phyloP scores from a whole-genome alignment of 2,113 vertebrate genomes.

The Ahaetulla prasina region DNA sequence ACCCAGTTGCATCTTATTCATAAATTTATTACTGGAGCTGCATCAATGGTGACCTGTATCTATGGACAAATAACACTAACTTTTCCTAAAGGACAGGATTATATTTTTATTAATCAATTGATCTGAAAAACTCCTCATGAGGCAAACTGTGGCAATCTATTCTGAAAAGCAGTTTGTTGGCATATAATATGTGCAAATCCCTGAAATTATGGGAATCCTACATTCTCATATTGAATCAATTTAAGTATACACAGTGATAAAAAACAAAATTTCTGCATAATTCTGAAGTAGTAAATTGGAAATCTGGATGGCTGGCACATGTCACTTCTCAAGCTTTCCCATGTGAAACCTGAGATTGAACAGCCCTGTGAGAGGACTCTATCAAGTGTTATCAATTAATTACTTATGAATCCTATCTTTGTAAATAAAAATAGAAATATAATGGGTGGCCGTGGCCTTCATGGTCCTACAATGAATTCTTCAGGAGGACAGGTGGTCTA shows the following conservation, averaged over 20 bases:
- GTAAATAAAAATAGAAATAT: neutral
- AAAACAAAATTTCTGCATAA: neutral
- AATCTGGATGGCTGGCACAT: neutral
- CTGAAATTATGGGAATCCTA: too few relatives aligned
- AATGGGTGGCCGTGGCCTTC: neutral
- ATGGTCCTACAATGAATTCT: constrained; percentile 1
- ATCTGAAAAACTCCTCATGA: neutral
- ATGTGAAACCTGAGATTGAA: neutral
- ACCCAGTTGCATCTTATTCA: neutral
- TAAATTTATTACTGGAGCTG: neutral
- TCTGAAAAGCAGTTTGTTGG: neutral
- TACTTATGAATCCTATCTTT: neutral
- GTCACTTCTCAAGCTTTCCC: neutral
- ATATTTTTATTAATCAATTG: neutral
- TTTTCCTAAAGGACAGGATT: neutral
- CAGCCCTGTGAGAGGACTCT: neutral
- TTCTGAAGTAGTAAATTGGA: neutral
- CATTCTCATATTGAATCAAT: neutral
- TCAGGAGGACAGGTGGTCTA: neutral
- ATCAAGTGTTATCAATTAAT: neutral
- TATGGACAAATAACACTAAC: neutral
- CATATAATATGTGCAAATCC: neutral
- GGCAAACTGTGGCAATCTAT: neutral
- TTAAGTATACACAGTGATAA: neutral
- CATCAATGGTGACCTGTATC: neutral